phyloP scores from a whole-genome alignment of 2,113 vertebrate genomes.

The Kobus ellipsiprymnus region DNA sequence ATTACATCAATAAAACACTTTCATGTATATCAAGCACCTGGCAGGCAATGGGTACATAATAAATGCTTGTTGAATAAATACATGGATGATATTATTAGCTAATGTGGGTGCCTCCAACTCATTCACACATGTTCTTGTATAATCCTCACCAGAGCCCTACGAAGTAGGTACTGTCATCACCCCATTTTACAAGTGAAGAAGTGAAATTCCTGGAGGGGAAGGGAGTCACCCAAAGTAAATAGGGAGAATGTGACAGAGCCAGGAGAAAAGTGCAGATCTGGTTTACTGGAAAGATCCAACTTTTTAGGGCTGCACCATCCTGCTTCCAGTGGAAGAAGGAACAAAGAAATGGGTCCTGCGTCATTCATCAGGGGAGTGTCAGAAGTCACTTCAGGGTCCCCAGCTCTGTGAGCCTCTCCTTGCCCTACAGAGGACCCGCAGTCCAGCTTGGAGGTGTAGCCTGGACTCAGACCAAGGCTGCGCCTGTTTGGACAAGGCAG shows the following conservation, averaged over 20 bases:
- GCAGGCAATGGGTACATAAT: background rate
- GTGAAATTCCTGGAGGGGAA: background rate
- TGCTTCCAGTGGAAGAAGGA: background rate
- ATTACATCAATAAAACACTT: background rate
- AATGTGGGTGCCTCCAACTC: background rate
- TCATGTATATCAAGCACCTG: background rate
- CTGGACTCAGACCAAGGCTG: background rate
- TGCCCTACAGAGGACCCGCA: background rate
- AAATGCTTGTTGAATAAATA: background rate
- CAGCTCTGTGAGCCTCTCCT: background rate
- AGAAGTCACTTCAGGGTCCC: background rate
- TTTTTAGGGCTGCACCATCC: background rate
- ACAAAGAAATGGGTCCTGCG: no score
- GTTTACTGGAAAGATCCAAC: background rate
- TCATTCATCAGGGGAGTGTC: background rate
- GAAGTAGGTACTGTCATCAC: rapidly evolving
- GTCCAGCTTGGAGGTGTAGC: background rate
- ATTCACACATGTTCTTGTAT: background rate
- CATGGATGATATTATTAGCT: background rate
- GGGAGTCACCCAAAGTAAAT: background rate
- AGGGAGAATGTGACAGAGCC: background rate
- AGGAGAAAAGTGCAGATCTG: background rate
- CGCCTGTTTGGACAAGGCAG: background rate
- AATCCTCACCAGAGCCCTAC: background rate
- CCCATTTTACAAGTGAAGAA: background rate